Evolutionary conservation across 1,140 invertebrate species (phyloP), one percentile per base, ranked within the genome.

Genomic region (Pogonognathellus flavescens): DNA sequence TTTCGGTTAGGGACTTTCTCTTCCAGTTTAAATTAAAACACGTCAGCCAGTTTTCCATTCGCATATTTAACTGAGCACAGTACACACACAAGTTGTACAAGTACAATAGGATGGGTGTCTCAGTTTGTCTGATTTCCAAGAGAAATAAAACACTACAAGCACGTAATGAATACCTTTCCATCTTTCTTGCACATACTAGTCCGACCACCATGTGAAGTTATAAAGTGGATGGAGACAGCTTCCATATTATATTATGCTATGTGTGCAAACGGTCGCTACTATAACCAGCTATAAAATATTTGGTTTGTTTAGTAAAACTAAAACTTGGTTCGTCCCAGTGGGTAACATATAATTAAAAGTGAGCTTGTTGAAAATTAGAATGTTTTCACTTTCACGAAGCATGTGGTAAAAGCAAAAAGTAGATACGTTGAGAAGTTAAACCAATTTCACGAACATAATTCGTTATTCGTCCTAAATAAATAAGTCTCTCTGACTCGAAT

Each of bases 1-100:
- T 66, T 20, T 31, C 62, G 62, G 20, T 25, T 25, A 25, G 62
- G 25, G 22, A 22, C 62, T 66, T 66, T 66, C 62, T 11, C 8
- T 20, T 41, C 6, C 14, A 66, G 62, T 66, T 66, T 66, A 66
- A 66, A 66, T 66, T 66, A 66, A 66, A 66, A 25, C 62, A 66
- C 62, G 62, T 66, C 62, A 66, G 62, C 62, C 62, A 66, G 62
- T 25, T 25, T 66, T 66, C 62, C 25, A 20, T 22, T 66, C 20
- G 22, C 62, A 25, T 66, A 66, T 25, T 25, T 25, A 25, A 66
- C 62, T 66, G 10, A 25, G 25, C 60, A 62, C 16, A 10, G 11
- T 41, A 41, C 31, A 41, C 31, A 41, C 31, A 41, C 31, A 41
- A 41, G 31, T 41, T 41, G 31, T 41, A n/a, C n/a, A 25, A 25